Percentiles rank a stretch among this genome's conserved stretches.
These are phyloP conservation scores for Holothuria scabra DNA, from an alignment of 53 echinoderm and acorn worm genomes.

Conservation along the genomic window DNA sequence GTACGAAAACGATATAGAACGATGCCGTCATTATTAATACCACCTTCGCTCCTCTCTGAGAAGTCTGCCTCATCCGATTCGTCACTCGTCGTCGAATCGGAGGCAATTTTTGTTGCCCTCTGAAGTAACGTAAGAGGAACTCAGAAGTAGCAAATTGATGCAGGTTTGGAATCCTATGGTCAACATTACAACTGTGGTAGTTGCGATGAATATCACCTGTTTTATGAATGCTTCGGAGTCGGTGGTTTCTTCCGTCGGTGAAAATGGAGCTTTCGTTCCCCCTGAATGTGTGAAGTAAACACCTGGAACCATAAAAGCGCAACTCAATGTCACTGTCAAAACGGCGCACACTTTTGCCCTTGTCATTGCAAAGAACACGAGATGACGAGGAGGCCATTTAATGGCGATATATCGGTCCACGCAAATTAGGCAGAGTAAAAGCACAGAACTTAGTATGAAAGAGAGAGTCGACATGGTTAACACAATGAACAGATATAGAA, in stretches of 20 bases:
- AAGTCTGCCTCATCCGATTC: not conserved
- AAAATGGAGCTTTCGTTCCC: not conserved
- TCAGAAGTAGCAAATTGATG: not conserved
- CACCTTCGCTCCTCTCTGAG: not conserved
- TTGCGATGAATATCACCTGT: constrained; percentile 1
- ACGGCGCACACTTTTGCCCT: constrained; percentile 1
- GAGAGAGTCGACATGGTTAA: constrained; percentile 24
- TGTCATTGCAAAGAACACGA: not conserved
- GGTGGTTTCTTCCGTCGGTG: not conserved
- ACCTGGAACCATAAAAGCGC: not conserved
- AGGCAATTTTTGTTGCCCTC: too few relatives aligned
- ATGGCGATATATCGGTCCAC: constrained; percentile 21
- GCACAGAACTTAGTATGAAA: constrained; percentile 1
- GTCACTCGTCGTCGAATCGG: too few relatives aligned
- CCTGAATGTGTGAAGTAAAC: not conserved
- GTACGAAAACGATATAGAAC: constrained; percentile 20
- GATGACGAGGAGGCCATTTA: not conserved
- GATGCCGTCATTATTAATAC: constrained; percentile 17
- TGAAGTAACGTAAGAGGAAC: too few relatives aligned
- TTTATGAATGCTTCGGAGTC: not conserved
- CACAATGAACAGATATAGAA: not conserved
- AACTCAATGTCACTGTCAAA: not conserved
- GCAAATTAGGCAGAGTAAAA: not conserved
- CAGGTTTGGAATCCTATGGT: not conserved
- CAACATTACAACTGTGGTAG: not conserved